Conservation (phyloP, 2,113 vertebrate genomes). For the Tylochromis polylepis region DNA sequence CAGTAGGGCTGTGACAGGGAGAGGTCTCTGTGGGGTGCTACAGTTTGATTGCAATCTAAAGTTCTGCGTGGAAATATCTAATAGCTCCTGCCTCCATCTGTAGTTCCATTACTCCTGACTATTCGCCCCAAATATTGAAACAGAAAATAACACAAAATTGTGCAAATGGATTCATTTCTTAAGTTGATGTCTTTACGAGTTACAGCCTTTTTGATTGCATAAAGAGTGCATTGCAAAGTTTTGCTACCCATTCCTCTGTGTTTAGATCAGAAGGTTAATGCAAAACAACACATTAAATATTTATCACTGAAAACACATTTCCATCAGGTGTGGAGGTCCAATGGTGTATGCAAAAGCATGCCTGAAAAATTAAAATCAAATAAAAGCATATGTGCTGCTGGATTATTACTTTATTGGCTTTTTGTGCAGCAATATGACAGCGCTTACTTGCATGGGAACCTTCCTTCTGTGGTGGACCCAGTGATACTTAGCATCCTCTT, state of each 20-base stretch:
- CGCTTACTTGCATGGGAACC: not conserved
- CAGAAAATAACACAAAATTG: not conserved
- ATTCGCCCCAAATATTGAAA: not conserved
- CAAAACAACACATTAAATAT: not conserved
- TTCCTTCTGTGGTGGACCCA: not conserved
- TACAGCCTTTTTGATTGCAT: not conserved
- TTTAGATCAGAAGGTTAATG: not conserved
- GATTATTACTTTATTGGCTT: not conserved
- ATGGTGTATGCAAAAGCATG: not conserved
- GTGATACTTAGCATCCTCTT: not conserved
- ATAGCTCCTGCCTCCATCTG: not conserved
- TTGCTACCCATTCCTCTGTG: not conserved
- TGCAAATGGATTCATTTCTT: not conserved
- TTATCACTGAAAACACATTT: not conserved
- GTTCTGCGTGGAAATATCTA: not conserved
- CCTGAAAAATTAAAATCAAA: constrained; percentile 15
- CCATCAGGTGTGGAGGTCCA: not conserved
- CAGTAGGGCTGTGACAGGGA: not conserved
- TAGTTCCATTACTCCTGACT: not conserved
- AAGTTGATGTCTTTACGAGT: not conserved
- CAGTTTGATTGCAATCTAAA: not conserved
- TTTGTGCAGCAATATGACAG: not conserved
- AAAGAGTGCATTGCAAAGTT: not conserved
- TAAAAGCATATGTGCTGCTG: not conserved
- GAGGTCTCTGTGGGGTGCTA: not conserved